Evolutionary conservation across 2,113 vertebrate species (phyloP), one percentile per base, ranked within the genome.

Genomic region (Leptodactylus fuscus): DNA sequence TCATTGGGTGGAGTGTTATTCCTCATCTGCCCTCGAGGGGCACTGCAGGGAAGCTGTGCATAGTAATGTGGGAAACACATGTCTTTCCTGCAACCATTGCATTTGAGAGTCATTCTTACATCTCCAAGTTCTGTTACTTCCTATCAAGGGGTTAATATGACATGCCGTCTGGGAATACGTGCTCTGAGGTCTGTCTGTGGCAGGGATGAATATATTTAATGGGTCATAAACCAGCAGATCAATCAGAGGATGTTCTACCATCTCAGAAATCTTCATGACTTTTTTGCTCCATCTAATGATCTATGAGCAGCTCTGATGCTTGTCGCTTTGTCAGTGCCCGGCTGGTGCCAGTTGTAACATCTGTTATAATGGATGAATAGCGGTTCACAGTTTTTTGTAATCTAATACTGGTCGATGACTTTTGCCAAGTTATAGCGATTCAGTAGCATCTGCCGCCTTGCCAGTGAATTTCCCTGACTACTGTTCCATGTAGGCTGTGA

Each of bases 281-380:
- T 62, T 62, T 29, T 62, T 29, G 2, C n/a, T 3, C 29, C 16
- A 13, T 65, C 13, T 34, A 36, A 7, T 71, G 41, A n/a, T 71
- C 69, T 10, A 5, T 34, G 13, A 36, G 62, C 34, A 18, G 10
- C 65, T 1, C 1, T 1, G 41, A 29, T 74, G 48, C 29, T 67
- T 15, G 55, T 62, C 1, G n/a, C 16, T 29, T 32, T 32, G 62
- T 41, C n/a, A 5, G 36, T 29, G 38, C 7, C 46, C 13, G n/a
- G 32, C 27, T 44, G 34, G 29, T 80, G 77, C 53, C 77, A 80
- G 53, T 62, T 10, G 22, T 41, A 41, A 60, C 55, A 60, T 78
- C 77, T 60, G 77, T 18, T 80, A 60, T 58, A 38, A 27, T 27
- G 12, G 53, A 41, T 24, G 51, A 41, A 60, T 60, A n/a, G 53